Conservation (phyloP, 1,140 invertebrate species). For the Mylabris phalerata region DNA sequence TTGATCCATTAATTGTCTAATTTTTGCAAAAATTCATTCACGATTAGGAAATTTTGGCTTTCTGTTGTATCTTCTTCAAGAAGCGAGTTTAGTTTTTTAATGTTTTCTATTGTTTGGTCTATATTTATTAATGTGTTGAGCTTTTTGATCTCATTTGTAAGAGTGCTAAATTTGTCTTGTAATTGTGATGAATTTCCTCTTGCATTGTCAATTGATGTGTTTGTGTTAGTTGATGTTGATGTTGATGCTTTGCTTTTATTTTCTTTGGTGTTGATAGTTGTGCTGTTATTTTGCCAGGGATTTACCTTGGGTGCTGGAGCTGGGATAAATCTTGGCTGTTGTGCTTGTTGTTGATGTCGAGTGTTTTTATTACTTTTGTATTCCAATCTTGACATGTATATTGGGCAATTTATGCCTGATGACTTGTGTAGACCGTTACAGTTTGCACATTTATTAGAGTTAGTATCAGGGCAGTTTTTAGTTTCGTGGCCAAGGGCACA, state of each 20-base stretch:
- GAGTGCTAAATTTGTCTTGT: not conserved
- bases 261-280: not conserved
- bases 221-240: too few relatives aligned
- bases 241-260: not conserved
- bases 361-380: not conserved
- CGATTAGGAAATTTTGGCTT: too few relatives aligned
- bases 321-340: not conserved
- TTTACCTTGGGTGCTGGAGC: not conserved
- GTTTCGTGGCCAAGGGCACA: slow-evolving; percentile 35
- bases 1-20: too few relatives aligned
- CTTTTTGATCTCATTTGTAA: not conserved
- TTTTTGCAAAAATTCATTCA: too few relatives aligned
- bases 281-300: too few relatives aligned
- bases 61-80: too few relatives aligned
- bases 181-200: not conserved
- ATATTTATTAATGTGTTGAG: too few relatives aligned
- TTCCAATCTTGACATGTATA: not conserved
- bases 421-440: slow-evolving; percentile 32
- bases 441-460: too few relatives aligned
- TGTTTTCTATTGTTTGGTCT: too few relatives aligned
- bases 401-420: not conserved
- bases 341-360: too few relatives aligned
- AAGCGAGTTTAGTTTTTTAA: too few relatives aligned
- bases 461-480: slow-evolving; percentile 26
- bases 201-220: not conserved